These are phyloP conservation scores for Conchocele bisecta DNA, from an alignment of 2,888 invertebrate genomes.

Conservation along the genomic window DNA sequence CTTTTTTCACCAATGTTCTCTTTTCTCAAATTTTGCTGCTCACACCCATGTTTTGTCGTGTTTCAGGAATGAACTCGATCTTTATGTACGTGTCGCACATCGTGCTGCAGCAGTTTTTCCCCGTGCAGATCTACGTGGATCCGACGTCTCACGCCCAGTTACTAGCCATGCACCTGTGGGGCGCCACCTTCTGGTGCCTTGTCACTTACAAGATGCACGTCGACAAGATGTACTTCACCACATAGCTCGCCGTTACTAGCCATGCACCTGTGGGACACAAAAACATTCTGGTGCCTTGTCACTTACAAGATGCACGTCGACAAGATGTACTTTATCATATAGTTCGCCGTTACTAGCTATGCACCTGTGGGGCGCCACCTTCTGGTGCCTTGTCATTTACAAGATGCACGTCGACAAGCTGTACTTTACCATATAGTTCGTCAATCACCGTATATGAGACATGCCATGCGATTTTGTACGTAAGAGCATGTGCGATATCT, in stretches of 20 bases:
- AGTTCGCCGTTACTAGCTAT: conserved; percentile 87
- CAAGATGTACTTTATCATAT: conserved; percentile 88
- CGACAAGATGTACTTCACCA: conserved; percentile 88
- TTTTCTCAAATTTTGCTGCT: no score
- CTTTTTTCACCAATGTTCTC: no score
- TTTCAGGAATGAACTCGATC: conserved; percentile 94
- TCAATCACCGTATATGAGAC: no score
- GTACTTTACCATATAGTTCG: conserved; percentile 88
- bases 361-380: conserved; percentile 88
- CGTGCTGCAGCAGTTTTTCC: conserved; percentile 89
- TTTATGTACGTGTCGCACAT: conserved; percentile 93
- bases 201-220: conserved; percentile 90
- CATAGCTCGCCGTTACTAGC: conserved; percentile 86
- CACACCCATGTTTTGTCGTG: no score
- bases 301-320: conserved; percentile 90
- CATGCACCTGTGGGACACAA: conserved; percentile 89
- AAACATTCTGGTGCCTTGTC: conserved; percentile 89
- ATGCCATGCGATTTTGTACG: no score
- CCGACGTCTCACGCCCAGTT: conserved; percentile 85
- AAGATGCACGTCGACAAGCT: conserved; percentile 89
- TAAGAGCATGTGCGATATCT: no score
- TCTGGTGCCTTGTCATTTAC: conserved; percentile 91
- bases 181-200: conserved; percentile 89
- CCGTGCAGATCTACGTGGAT: conserved; percentile 81
- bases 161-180: conserved; percentile 89